Evolutionary conservation across 2,888 invertebrate species (phyloP).

Genomic region (Aquatica leii): DNA sequence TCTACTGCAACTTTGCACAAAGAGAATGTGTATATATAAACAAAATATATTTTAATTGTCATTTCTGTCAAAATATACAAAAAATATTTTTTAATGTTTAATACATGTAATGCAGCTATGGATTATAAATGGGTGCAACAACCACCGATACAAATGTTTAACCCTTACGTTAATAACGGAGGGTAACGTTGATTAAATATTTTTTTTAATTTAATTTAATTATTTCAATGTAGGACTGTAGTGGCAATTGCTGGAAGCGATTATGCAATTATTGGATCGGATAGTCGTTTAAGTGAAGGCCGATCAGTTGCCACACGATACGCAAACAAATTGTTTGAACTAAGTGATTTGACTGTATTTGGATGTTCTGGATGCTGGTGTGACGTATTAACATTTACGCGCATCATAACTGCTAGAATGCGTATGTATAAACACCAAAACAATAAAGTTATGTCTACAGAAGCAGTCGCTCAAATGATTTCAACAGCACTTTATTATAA

Average conservation of each 20-base stretch:
- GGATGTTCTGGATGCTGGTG: constrained; percentile 98
- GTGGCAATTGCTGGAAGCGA: constrained; percentile 96
- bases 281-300: constrained; percentile 91
- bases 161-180: constrained; percentile 79
- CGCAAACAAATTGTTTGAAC: constrained; percentile 84
- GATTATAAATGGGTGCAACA: too few relatives aligned
- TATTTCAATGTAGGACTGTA: constrained; percentile 74
- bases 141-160: too few relatives aligned
- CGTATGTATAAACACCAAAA: constrained; percentile 96
- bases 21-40: too few relatives aligned
- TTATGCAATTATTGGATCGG: constrained; percentile 94
- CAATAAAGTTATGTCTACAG: constrained; percentile 89
- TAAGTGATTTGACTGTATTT: constrained; percentile 84
- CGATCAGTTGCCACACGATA: constrained; percentile 89
- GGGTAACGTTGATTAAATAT: constrained; percentile 65
- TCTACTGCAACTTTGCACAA: too few relatives aligned
- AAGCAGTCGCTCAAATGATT: constrained; percentile 94
- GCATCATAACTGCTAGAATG: constrained; percentile 83
- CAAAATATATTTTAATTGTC: too few relatives aligned
- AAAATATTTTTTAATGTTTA: too few relatives aligned
- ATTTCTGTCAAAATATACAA: too few relatives aligned
- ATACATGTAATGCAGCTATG: too few relatives aligned
- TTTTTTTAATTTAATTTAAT: background rate
- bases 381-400: constrained; percentile 90
- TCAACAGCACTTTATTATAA: constrained; percentile 95